Evolutionary conservation across 2,797 vertebrate species (phyloP), one percentile per base, ranked within the genome.

Genomic region (Urocyon cinereoargenteus): DNA sequence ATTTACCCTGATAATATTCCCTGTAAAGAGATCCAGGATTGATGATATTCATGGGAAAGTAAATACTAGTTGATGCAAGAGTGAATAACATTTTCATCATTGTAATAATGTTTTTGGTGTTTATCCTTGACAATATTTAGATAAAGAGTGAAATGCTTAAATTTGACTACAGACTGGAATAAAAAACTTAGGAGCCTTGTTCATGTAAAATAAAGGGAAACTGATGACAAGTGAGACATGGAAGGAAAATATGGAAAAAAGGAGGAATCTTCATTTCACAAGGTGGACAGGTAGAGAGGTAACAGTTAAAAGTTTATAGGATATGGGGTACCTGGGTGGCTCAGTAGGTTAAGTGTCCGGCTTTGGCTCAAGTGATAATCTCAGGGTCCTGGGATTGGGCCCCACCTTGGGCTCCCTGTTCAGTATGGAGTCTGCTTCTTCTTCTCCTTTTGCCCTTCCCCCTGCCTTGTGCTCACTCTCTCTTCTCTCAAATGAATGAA

Each of bases 141-240:
- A 21, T n/a, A 45, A 89, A 86, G 31, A 13, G 86, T 75, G 26
- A 93, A 73, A 93, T 92, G 49, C 13, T 84, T 68, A 87, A 79
- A 61, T 88, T 90, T 66, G 68, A 55, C 45, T 64, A 5, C 1
- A 72, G 24, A 72, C 53, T 92, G 57, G 36, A 96, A 90, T 31
- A 19, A 94, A 95, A 94, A 51, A 15, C 16, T 34, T 91, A 51
- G 49, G 18, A 79, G 1, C 10, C 9, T 78, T 94, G 61, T 90
- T 28, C 94, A 68, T 84, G 34, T 34, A 86, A 91, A 36, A 64
- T 66, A 86, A 93, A 78, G 18, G 21, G n/a, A 96, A 84, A 51
- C 1, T 49, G 57, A 62, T 83, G 49, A 86, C 66, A 66, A 11
- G 4, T 62, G 34, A 57, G 31, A 79, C 5, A 3, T 68, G 6